phyloP scores from a whole-genome alignment of 2,797 vertebrate genomes.

The Phrynocephalus forsythii region DNA sequence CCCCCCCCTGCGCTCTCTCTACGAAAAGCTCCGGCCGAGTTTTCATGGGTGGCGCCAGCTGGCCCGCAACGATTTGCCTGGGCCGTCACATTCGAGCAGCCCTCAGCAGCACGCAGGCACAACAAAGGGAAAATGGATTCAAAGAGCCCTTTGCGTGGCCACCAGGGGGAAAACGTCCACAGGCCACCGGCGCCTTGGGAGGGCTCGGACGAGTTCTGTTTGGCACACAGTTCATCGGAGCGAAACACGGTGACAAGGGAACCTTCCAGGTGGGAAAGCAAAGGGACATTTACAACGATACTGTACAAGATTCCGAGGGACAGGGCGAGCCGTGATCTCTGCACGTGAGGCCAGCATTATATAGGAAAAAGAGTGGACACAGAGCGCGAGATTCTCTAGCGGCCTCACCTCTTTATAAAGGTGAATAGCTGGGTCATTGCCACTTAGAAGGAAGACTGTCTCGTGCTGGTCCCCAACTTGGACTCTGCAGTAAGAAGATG shows the following conservation, averaged over 20 bases:
- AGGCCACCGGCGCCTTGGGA: not conserved
- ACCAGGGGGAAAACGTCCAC: not conserved
- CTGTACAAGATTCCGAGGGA: not conserved
- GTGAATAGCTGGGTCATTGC: conserved; percentile 90
- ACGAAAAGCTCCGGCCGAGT: not conserved
- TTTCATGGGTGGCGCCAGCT: not conserved
- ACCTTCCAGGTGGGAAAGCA: not conserved
- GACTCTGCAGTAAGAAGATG: conserved; percentile 67
- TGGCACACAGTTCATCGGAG: not conserved
- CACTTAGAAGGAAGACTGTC: conserved; percentile 91
- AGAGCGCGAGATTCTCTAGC: too few species aligned
- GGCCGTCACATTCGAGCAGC: not conserved
- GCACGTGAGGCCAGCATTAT: not conserved
- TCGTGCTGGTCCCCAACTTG: conserved; percentile 82
- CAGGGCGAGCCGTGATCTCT: not conserved
- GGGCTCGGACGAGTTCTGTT: too few species aligned
- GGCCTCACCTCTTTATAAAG: conserved; percentile 89
- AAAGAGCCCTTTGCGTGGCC: not conserved
- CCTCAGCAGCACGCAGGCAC: not conserved
- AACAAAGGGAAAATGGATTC: not conserved
- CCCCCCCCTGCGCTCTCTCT: not conserved
- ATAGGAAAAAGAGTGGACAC: not conserved
- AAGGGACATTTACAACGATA: not conserved
- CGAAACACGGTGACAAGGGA: not conserved
- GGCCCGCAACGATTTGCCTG: too few species aligned